These are phyloP conservation scores for Carpatolechia fugitivella DNA, from an alignment of 2,888 invertebrate genomes.

Conservation along the genomic window DNA sequence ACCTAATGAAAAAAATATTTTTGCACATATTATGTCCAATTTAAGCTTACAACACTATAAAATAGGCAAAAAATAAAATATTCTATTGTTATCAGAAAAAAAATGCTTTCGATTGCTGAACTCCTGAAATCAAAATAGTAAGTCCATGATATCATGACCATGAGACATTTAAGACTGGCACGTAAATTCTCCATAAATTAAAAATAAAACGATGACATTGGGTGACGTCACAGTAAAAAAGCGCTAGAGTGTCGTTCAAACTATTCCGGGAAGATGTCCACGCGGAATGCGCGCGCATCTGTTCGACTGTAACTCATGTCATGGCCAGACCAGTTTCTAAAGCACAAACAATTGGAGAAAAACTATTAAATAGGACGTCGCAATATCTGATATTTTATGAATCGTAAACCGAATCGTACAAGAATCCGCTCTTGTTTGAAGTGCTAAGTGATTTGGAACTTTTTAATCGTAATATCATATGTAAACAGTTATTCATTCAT, in stretches of 20 bases:
- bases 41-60: not conserved
- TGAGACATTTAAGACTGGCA: not conserved
- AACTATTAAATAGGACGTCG: slow-evolving; percentile 19
- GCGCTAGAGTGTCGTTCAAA: slow-evolving; percentile 36
- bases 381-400: slow-evolving; percentile 17
- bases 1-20: no score
- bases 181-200: slow-evolving; percentile 12
- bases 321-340: slow-evolving; percentile 23
- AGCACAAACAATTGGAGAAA: slow-evolving; percentile 24
- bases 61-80: no score
- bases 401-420: slow-evolving; percentile 6
- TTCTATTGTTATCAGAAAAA: no score
- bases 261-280: slow-evolving; percentile 47
- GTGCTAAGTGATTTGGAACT: not conserved
- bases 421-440: not conserved
- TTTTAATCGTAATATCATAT: not conserved
- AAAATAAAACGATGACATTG: slow-evolving; percentile 20
- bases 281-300: slow-evolving; percentile 62
- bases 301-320: slow-evolving; percentile 60
- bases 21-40: not conserved
- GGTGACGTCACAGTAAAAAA: slow-evolving; percentile 26
- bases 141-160: not conserved
- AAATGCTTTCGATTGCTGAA: no score
- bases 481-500: no score
- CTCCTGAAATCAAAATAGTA: no score